Percentiles rank a stretch among this genome's conserved stretches.
phyloP scores from a whole-genome alignment of 2,113 vertebrate genomes.

The Sebastes fasciatus region DNA sequence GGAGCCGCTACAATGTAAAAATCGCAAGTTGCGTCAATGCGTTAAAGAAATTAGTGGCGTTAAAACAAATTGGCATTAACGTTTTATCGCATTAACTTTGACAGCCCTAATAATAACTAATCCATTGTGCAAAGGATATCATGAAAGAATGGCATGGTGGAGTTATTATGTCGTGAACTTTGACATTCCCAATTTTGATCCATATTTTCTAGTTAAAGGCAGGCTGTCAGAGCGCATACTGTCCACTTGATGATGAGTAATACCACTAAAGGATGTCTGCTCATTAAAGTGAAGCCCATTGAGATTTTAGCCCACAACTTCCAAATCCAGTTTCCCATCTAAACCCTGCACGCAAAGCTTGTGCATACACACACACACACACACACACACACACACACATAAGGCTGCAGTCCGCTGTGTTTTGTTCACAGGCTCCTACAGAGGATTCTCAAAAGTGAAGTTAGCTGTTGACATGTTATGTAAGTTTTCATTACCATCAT shows the following conservation, averaged over 20 bases:
- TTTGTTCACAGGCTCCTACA: not conserved
- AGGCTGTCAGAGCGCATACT: not conserved
- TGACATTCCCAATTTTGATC: too few species aligned
- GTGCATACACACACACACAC: not conserved
- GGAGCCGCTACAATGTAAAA: too few species aligned
- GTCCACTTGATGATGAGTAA: not conserved
- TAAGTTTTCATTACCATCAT: not conserved
- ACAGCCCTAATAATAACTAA: too few species aligned
- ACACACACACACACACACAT: not conserved
- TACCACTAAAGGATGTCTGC: conserved; percentile 12
- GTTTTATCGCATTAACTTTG: too few species aligned
- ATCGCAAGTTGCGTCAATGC: too few species aligned
- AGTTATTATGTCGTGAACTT: too few species aligned
- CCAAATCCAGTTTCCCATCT: conserved; percentile 61
- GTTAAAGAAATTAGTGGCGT: too few species aligned
- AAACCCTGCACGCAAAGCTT: too few species aligned
- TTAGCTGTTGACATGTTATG: too few species aligned
- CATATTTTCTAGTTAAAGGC: not conserved
- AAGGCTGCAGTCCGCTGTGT: not conserved
- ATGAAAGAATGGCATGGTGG: too few species aligned
- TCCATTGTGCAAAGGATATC: too few species aligned
- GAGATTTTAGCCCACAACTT: conserved; percentile 22
- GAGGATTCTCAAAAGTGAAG: not conserved
- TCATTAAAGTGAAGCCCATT: conserved; percentile 19
- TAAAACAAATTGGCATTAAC: too few species aligned